Percentiles rank a stretch among this genome's conserved stretches.
These are phyloP conservation scores for Leucophenga maculata DNA, from an alignment of 2,888 invertebrate genomes.

Conservation along the genomic window DNA sequence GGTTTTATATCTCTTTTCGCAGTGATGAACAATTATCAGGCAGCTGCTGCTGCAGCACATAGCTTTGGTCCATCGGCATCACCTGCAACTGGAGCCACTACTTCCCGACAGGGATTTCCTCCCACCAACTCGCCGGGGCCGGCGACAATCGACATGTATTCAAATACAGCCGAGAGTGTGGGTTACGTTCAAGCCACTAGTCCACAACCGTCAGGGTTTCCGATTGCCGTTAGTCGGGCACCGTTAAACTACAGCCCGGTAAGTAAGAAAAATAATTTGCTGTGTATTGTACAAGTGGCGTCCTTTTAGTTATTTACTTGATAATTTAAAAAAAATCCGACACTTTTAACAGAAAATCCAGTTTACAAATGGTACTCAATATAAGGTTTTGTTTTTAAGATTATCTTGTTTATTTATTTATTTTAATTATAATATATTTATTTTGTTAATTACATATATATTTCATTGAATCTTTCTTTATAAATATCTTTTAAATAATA, in stretches of 20 bases:
- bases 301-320: not conserved
- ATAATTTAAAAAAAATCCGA: not conserved
- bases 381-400: not conserved
- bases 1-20: conserved; percentile 66
- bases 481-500: not conserved
- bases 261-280: conserved; percentile 72
- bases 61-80: conserved; percentile 88
- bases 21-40: conserved; percentile 98
- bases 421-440: not conserved
- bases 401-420: not conserved
- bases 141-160: conserved; percentile 93
- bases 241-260: conserved; percentile 95
- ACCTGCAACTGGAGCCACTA: conserved; percentile 82
- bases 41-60: conserved; percentile 84
- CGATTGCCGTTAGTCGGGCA: conserved; percentile 93
- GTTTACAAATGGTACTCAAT: not conserved
- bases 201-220: conserved; percentile 96
- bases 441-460: conserved; percentile 7
- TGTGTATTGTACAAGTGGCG: not conserved
- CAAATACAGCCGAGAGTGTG: conserved; percentile 87
- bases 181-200: conserved; percentile 98
- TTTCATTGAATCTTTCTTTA: not conserved
- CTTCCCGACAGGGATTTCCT: conserved; percentile 85
- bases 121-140: conserved; percentile 94
- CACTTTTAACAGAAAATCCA: not conserved